These are phyloP conservation scores for Meiosimyza platycephala DNA, from an alignment of 2,888 invertebrate genomes.

Conservation along the genomic window DNA sequence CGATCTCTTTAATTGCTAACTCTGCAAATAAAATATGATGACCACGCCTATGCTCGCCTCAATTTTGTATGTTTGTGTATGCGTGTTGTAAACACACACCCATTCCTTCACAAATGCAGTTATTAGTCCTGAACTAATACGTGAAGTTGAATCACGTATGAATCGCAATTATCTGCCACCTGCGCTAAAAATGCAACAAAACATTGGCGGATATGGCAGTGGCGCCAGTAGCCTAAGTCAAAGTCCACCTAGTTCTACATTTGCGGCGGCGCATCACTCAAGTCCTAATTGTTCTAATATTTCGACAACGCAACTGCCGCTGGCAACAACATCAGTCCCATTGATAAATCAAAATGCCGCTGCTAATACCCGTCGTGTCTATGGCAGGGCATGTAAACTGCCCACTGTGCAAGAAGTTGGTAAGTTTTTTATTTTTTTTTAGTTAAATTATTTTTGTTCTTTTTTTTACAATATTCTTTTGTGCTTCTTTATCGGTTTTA, in stretches of 20 bases:
- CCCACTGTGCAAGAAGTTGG: constrained; percentile 84
- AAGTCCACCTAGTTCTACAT: constrained; percentile 55
- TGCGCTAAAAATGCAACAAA: constrained; percentile 70
- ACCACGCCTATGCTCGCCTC: constrained; percentile 6
- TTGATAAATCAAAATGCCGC: constrained; percentile 50
- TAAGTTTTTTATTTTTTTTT: constrained; percentile 67
- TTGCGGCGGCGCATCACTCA: constrained; percentile 40
- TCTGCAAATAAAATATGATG: constrained; percentile 37
- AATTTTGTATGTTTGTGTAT: too few relatives aligned
- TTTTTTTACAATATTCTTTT: constrained; percentile 25
- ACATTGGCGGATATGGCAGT: constrained; percentile 62
- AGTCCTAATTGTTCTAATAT: constrained; percentile 42
- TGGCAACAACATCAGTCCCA: constrained; percentile 45
- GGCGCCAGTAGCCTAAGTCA: constrained; percentile 62
- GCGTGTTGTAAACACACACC: background rate
- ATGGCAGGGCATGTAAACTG: constrained; percentile 64
- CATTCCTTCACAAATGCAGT: constrained; percentile 69
- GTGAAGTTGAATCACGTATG: constrained; percentile 91
- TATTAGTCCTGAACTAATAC: constrained; percentile 88
- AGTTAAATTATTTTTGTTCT: constrained; percentile 37
- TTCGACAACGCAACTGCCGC: constrained; percentile 17
- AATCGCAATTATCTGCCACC: constrained; percentile 83
- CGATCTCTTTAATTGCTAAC: background rate
- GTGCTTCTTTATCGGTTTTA: constrained; percentile 11
- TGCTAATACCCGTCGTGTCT: constrained; percentile 58